Conservation (phyloP, 53 echinoderm and acorn worm genomes). For the Henricia sp. region DNA sequence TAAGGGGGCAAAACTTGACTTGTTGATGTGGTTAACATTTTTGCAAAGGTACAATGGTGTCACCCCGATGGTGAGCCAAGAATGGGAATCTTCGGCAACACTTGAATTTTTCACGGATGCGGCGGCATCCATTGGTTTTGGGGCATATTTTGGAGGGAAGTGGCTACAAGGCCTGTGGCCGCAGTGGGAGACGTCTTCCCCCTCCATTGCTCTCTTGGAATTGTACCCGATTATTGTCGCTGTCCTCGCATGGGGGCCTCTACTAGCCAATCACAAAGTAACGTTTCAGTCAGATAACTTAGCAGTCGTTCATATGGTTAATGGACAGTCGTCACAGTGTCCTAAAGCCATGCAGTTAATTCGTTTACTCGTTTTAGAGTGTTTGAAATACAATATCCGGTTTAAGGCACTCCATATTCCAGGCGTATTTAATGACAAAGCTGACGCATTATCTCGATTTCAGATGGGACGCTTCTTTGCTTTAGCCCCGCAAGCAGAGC, state of each 20-base stretch:
- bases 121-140: slow-evolving; percentile 53
- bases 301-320: slow-evolving; percentile 44
- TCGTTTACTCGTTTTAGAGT: no score
- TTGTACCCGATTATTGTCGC: slow-evolving; percentile 44
- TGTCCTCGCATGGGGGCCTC: slow-evolving; percentile 11
- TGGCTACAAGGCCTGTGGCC: slow-evolving; percentile 44
- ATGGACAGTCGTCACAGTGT: slow-evolving; percentile 36
- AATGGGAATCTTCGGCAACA: background rate
- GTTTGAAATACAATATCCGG: background rate
- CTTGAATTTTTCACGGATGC: slow-evolving; percentile 57
- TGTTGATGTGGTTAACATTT: slow-evolving; percentile 55
- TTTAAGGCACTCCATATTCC: slow-evolving; percentile 15
- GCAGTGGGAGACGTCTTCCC: background rate
- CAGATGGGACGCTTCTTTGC: slow-evolving; percentile 5
- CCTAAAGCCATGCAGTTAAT: no score
- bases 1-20: slow-evolving; percentile 43
- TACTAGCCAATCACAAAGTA: slow-evolving; percentile 7
- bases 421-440: no score
- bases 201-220: slow-evolving; percentile 35
- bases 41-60: slow-evolving; percentile 48
- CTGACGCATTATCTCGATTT: no score
- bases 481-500: slow-evolving; percentile 2
- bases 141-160: slow-evolving; percentile 27
- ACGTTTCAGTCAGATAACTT: slow-evolving; percentile 31
- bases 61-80: slow-evolving; percentile 6